A percentile compares a stretch with the other conserved stretches of the same genome.
These are phyloP conservation scores for Notodonta ziczac DNA, from an alignment of 2,888 invertebrate genomes.

Conservation along the genomic window DNA sequence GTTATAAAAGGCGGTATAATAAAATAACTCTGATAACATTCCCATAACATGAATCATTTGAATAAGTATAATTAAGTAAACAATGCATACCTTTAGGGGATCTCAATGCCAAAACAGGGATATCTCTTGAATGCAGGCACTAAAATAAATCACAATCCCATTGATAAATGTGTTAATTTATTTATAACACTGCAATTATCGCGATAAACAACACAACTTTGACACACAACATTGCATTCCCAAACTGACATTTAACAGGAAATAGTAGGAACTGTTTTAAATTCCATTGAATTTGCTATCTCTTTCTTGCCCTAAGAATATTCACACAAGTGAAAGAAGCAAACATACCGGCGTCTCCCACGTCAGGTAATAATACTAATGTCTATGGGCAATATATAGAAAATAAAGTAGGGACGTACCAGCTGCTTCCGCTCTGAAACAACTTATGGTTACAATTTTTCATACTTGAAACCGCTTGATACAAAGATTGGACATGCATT, in stretches of 20 bases:
- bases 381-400: slow-evolving; percentile 3
- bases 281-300: slow-evolving; percentile 27
- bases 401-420: slow-evolving; percentile 44
- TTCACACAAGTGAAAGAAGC: slow-evolving; percentile 32
- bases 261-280: slow-evolving; percentile 38
- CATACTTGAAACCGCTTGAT: too few species aligned
- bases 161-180: slow-evolving; percentile 60
- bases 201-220: slow-evolving; percentile 77
- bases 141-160: slow-evolving; percentile 54
- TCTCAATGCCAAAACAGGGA: slow-evolving; percentile 40
- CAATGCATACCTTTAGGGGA: slow-evolving; percentile 55
- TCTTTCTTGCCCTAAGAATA: slow-evolving; percentile 27
- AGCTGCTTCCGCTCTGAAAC: slow-evolving; percentile 46
- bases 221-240: slow-evolving; percentile 67
- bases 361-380: slow-evolving; percentile 29
- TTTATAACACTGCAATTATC: slow-evolving; percentile 53
- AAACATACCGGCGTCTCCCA: slow-evolving; percentile 50
- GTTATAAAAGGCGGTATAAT: slow-evolving; percentile 59
- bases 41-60: slow-evolving; percentile 77
- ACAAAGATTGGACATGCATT: too few species aligned
- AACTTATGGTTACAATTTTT: too few species aligned
- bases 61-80: slow-evolving; percentile 55
- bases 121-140: slow-evolving; percentile 34
- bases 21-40: slow-evolving; percentile 72
- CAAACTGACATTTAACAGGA: slow-evolving; percentile 63